These are phyloP conservation scores for Poliocrania exsul DNA, from an alignment of 2,797 vertebrate genomes.

Conservation along the genomic window DNA sequence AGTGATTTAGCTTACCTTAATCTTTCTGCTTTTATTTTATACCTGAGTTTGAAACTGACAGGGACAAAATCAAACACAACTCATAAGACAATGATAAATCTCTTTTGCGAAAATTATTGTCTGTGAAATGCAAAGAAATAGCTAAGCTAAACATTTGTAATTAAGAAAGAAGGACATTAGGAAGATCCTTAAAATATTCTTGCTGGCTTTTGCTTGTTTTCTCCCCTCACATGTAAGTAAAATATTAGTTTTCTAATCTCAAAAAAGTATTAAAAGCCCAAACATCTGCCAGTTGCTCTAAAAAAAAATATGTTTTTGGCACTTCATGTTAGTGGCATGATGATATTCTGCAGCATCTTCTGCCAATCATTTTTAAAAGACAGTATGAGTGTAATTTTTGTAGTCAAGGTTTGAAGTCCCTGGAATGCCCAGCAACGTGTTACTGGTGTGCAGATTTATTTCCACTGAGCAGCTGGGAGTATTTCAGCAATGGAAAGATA, in stretches of 20 bases:
- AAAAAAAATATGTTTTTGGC: background rate
- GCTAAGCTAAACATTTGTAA: conserved; percentile 31
- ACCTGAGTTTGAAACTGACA: background rate
- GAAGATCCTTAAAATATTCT: background rate
- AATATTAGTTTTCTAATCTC: background rate
- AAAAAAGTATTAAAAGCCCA: background rate
- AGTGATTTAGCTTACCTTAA: background rate
- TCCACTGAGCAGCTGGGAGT: background rate
- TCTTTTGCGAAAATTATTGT: conserved; percentile 1
- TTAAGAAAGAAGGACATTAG: conserved; percentile 37
- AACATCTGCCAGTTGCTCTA: background rate
- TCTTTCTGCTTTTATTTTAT: background rate
- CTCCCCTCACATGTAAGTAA: background rate
- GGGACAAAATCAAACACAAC: background rate
- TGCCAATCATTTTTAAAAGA: background rate
- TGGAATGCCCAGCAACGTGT: background rate
- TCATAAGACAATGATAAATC: background rate
- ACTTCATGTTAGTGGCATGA: background rate
- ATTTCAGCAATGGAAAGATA: background rate
- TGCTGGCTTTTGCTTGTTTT: background rate
- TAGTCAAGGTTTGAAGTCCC: background rate
- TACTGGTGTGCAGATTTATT: conserved; percentile 4
- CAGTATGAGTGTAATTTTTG: background rate
- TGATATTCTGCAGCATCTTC: background rate
- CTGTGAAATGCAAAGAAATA: background rate